A percentile compares a stretch with the other conserved stretches of the same genome.
phyloP scores from a whole-genome alignment of 2,888 invertebrate species.

The Chloromyia formosa region DNA sequence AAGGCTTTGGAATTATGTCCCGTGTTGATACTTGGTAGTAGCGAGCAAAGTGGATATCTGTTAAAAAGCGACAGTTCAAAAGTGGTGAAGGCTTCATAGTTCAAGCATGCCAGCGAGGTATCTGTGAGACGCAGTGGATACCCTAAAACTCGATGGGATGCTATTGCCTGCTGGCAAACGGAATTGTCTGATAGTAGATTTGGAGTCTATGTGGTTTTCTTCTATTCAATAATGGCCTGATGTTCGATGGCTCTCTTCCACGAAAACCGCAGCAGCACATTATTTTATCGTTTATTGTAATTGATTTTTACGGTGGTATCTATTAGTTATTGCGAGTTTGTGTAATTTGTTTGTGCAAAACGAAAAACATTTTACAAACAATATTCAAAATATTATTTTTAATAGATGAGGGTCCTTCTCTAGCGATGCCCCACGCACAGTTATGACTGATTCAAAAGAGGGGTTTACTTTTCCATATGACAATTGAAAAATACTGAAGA shows the following conservation, averaged over 20 bases:
- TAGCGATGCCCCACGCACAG: no score
- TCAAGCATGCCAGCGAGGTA: no score
- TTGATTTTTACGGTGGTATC: constrained; percentile 32
- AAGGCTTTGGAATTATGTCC: constrained; percentile 14
- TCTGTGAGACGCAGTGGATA: constrained; percentile 6
- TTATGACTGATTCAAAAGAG: no score
- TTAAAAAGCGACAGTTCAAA: constrained; percentile 26
- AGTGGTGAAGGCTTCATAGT: neutral
- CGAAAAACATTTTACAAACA: constrained; percentile 30
- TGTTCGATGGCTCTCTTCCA: no score
- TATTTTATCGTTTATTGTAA: constrained; percentile 30
- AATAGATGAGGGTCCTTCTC: no score
- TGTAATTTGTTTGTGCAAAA: constrained; percentile 14
- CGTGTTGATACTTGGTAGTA: neutral
- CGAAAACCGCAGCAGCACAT: constrained; percentile 36
- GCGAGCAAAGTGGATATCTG: neutral
- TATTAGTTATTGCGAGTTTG: constrained; percentile 26
- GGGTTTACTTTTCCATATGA: no score
- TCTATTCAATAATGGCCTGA: neutral
- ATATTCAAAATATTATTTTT: constrained; percentile 20
- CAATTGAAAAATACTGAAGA: no score
- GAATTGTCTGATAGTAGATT: constrained; percentile 19
- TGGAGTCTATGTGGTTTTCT: constrained; percentile 8
- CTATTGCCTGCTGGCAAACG: neutral
- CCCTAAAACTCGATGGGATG: constrained; percentile 13